phyloP scores from a whole-genome alignment of 1,140 invertebrate genomes.

The Trichogramma pretiosum region DNA sequence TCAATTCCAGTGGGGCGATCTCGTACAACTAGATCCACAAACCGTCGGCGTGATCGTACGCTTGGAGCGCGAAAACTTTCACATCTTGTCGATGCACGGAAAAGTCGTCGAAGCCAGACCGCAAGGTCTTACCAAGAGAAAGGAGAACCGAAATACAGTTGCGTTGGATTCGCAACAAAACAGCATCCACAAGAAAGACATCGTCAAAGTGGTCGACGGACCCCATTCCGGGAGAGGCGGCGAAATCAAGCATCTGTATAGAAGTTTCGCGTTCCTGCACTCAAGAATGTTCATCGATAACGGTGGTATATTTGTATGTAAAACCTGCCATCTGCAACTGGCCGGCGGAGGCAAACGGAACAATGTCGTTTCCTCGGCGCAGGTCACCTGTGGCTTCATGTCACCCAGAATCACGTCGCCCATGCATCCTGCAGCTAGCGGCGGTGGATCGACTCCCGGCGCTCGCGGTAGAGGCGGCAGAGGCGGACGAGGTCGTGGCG shows the following conservation, averaged over 20 bases:
- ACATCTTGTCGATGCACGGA: slow-evolving; percentile 83
- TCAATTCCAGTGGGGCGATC: slow-evolving; percentile 97
- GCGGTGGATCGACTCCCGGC: slow-evolving; percentile 44
- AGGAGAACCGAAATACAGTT: slow-evolving; percentile 77
- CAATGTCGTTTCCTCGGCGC: slow-evolving; percentile 24
- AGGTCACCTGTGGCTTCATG: slow-evolving; percentile 60
- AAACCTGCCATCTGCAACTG: slow-evolving; percentile 81
- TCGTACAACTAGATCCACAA: slow-evolving; percentile 89
- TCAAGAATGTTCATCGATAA: slow-evolving; percentile 90
- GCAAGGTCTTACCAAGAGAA: slow-evolving; percentile 81
- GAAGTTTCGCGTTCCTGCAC: slow-evolving; percentile 89
- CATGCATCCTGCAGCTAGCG: slow-evolving; percentile 72
- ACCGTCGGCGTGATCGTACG: slow-evolving; percentile 95
- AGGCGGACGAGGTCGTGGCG: slow-evolving; percentile 53
- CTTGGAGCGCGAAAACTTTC: slow-evolving; percentile 93
- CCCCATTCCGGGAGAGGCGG: slow-evolving; percentile 85
- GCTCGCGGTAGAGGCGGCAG: slow-evolving; percentile 47
- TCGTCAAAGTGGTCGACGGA: slow-evolving; percentile 94
- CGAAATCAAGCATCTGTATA: slow-evolving; percentile 91
- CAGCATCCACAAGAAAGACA: slow-evolving; percentile 84
- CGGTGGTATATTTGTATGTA: slow-evolving; percentile 96
- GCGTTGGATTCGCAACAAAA: slow-evolving; percentile 91
- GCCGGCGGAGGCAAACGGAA: slow-evolving; percentile 71
- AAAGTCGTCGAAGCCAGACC: slow-evolving; percentile 89
- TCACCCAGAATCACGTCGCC: slow-evolving; percentile 82